These are phyloP conservation scores for Melipona quadrifasciata DNA, from an alignment of 1,140 invertebrate genomes.

Conservation along the genomic window DNA sequence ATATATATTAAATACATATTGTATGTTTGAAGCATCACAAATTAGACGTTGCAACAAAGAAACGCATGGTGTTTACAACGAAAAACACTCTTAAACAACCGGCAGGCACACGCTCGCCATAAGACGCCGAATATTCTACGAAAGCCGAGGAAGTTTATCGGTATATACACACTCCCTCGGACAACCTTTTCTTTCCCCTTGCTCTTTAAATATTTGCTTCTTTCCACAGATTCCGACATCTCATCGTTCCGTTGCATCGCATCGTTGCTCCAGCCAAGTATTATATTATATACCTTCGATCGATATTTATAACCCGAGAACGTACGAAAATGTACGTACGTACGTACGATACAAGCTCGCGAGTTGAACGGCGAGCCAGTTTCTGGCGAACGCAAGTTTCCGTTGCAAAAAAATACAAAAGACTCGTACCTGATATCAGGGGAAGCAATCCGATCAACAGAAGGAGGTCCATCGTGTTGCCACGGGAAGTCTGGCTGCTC, in stretches of 20 bases:
- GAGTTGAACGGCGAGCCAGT: too few relatives aligned
- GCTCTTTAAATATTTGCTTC: background rate
- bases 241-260: background rate
- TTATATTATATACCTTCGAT: background rate
- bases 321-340: background rate
- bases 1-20: too few relatives aligned
- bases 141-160: background rate
- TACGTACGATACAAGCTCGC: too few relatives aligned
- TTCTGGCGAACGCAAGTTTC: too few relatives aligned
- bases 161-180: too few relatives aligned
- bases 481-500: slow-evolving; percentile 1
- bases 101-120: too few relatives aligned
- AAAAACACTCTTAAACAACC: background rate
- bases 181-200: background rate
- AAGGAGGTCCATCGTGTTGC: slow-evolving; percentile 37
- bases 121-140: background rate
- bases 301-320: background rate
- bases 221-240: background rate
- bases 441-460: slow-evolving; percentile 52
- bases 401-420: background rate
- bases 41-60: too few relatives aligned
- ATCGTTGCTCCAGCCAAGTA: background rate
- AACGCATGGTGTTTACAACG: too few relatives aligned
- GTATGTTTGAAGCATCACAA: too few relatives aligned
- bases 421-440: slow-evolving; percentile 46